These are phyloP conservation scores for Chelidonichthys spinosus DNA, from an alignment of 2,797 vertebrate genomes.

Conservation along the genomic window DNA sequence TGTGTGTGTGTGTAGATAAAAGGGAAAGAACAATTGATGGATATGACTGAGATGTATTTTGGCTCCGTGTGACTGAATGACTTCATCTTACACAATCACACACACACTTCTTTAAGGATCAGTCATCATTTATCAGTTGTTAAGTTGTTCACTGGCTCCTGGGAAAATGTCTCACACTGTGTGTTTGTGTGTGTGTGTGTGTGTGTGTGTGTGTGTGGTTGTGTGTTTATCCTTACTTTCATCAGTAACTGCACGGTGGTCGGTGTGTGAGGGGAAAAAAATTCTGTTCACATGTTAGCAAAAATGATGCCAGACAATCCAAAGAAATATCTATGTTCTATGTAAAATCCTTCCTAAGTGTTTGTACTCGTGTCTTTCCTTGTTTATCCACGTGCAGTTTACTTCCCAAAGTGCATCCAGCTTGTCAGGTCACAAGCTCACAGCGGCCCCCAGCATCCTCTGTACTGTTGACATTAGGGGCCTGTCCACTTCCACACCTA, in stretches of 20 bases:
- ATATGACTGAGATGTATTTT: slow-evolving; percentile 79
- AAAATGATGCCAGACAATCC: neutral
- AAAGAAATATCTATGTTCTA: neutral
- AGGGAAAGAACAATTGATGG: slow-evolving; percentile 79
- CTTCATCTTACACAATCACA: slow-evolving; percentile 62
- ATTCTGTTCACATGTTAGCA: too few relatives aligned
- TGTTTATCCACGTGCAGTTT: slow-evolving; percentile 19
- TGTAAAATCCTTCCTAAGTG: neutral
- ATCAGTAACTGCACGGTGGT: neutral
- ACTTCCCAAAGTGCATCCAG: slow-evolving; percentile 39
- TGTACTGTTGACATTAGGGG: slow-evolving; percentile 69
- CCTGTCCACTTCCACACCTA: slow-evolving; percentile 60
- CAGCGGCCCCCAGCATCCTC: slow-evolving; percentile 41
- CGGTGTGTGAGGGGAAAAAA: too few relatives aligned
- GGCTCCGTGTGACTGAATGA: slow-evolving; percentile 70
- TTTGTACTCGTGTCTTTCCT: neutral
- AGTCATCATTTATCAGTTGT: slow-evolving; percentile 54
- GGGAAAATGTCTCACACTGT: slow-evolving; percentile 36
- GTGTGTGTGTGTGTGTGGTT: neutral
- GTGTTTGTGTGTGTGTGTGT: neutral
- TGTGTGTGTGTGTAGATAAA: slow-evolving; percentile 25
- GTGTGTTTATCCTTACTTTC: slow-evolving; percentile 9
- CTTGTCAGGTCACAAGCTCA: slow-evolving; percentile 58
- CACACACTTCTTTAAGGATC: slow-evolving; percentile 38
- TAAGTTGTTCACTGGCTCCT: slow-evolving; percentile 41